These are phyloP conservation scores for Pseudachorutes palmiensis DNA, from an alignment of 1,140 invertebrate species.

Conservation along the genomic window DNA sequence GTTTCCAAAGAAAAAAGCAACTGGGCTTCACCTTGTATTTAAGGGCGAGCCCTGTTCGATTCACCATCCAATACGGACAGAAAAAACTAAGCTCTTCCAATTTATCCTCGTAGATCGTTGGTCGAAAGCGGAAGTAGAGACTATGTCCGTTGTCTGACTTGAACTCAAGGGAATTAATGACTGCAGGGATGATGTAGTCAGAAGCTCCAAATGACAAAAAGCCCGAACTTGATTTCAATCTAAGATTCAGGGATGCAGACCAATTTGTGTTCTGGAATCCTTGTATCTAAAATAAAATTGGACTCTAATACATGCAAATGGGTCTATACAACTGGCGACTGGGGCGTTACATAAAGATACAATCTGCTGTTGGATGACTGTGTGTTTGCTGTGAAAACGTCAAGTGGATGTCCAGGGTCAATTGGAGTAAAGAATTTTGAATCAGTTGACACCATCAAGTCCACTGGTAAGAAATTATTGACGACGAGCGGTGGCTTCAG, in stretches of 20 bases:
- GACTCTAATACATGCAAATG: background rate
- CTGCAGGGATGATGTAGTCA: background rate
- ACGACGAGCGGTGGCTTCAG: background rate
- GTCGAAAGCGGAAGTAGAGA: background rate
- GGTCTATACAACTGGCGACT: background rate
- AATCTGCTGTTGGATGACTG: background rate
- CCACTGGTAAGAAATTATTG: background rate
- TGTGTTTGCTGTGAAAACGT: background rate
- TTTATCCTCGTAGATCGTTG: background rate
- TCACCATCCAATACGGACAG: conserved; percentile 16
- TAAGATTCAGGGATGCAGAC: background rate
- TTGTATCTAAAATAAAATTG: background rate
- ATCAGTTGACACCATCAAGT: background rate
- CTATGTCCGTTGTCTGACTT: background rate
- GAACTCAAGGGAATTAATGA: background rate
- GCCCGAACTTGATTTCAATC: background rate
- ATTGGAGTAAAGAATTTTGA: background rate
- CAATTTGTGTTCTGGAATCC: background rate
- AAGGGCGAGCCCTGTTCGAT: background rate
- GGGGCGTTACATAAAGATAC: background rate
- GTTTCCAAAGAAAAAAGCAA: background rate
- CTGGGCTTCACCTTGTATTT: conserved; percentile 6
- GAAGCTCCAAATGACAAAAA: background rate
- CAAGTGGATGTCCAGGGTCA: background rate
- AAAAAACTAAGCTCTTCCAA: background rate